Evolutionary conservation across 2,113 vertebrate genomes (phyloP).

Genomic region (Toxostoma redivivum): DNA sequence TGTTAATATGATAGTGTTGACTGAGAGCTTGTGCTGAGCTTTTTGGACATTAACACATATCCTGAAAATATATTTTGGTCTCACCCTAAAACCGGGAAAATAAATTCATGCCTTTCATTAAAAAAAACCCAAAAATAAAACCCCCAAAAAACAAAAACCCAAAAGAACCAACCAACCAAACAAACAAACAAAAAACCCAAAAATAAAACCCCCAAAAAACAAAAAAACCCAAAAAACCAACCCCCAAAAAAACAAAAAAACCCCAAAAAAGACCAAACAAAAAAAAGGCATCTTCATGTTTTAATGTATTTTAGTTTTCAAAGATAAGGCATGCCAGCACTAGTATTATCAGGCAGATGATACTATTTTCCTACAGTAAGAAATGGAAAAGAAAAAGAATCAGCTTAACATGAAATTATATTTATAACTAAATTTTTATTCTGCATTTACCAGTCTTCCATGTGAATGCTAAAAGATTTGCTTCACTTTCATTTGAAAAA

Average conservation of each 20-base stretch:
- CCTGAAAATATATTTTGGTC: neutral
- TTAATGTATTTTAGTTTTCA: neutral
- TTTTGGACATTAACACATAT: neutral
- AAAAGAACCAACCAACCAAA: too few species aligned
- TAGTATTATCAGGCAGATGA: neutral
- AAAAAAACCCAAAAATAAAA: neutral
- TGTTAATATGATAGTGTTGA: neutral
- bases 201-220: too few species aligned
- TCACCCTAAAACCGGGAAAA: neutral
- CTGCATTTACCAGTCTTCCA: neutral
- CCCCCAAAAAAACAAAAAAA: too few species aligned
- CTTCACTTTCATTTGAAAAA: neutral
- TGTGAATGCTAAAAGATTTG: neutral
- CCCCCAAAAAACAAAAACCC: fast-evolving
- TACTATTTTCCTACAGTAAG: neutral
- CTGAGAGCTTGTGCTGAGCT: neutral
- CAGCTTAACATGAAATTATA: neutral
- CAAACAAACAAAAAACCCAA: too few species aligned
- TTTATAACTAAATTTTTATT: neutral
- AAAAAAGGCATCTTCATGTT: neutral
- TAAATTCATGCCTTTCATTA: neutral
- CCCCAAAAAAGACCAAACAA: neutral
- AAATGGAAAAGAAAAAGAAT: neutral
- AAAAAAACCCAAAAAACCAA: too few species aligned
- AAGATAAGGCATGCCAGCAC: neutral